A percentile compares a stretch with the other conserved stretches of the same genome.
Conservation (phyloP, 2,113 vertebrate species). For the Pedetes capensis region DNA sequence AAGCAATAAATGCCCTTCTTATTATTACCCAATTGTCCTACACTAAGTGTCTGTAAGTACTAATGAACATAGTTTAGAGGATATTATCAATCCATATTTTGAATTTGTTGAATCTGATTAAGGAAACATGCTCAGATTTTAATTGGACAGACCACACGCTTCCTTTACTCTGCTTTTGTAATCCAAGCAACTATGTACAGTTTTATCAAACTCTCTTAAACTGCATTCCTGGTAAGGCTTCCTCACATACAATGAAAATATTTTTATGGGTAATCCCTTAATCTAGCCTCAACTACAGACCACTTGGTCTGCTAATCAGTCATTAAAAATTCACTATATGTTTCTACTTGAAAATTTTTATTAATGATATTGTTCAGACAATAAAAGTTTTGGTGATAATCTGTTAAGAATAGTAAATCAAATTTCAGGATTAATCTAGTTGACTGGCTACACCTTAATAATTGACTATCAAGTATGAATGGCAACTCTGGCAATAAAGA, state of each 20-base stretch:
- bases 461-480: not conserved
- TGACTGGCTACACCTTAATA: not conserved
- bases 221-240: not conserved
- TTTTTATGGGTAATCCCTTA: constrained; percentile 32
- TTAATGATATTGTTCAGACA: not conserved
- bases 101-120: not conserved
- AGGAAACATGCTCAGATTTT: not conserved
- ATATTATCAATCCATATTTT: not conserved
- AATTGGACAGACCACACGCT: not conserved
- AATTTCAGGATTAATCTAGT: not conserved
- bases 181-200: not conserved
- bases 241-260: not conserved
- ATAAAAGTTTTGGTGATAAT: constrained; percentile 5
- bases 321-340: not conserved
- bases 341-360: not conserved
- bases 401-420: not conserved
- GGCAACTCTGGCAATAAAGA: not conserved
- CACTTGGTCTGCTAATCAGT: not conserved
- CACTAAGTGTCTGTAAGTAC: not conserved
- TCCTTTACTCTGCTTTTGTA: not conserved
- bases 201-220: constrained; percentile 31
- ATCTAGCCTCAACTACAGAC: not conserved
- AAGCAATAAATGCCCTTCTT: not conserved
- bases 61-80: not conserved
- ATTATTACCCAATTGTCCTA: not conserved